phyloP scores from a whole-genome alignment of 2,888 invertebrate species.

The Andricus quercusramuli region DNA sequence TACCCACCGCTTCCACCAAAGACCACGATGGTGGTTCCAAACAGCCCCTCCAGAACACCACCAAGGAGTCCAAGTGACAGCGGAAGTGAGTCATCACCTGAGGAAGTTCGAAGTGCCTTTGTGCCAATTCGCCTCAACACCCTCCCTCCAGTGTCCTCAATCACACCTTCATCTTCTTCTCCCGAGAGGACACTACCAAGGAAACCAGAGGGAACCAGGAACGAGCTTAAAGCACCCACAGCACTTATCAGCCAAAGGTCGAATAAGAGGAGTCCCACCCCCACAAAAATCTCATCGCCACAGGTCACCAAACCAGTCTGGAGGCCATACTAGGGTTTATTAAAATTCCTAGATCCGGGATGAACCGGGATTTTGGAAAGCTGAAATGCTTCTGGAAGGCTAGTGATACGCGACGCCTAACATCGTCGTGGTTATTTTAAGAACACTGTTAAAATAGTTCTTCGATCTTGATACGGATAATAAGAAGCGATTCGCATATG shows the following conservation, averaged over 20 bases:
- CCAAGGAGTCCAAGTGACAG: constrained; percentile 73
- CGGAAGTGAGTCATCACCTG: constrained; percentile 71
- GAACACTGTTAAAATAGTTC: constrained; percentile 7
- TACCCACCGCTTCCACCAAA: constrained; percentile 64
- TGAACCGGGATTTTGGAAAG: constrained; percentile 30
- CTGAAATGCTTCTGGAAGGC: constrained; percentile 64
- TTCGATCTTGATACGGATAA: background rate
- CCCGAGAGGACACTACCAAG: constrained; percentile 59
- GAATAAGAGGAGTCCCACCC: constrained; percentile 65
- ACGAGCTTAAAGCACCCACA: constrained; percentile 72
- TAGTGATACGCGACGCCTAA: constrained; percentile 66
- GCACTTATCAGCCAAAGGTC: constrained; percentile 66
- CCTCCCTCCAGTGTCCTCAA: constrained; percentile 54
- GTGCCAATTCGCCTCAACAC: constrained; percentile 70
- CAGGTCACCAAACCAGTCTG: constrained; percentile 71
- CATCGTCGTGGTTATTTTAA: constrained; percentile 56
- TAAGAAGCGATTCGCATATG: background rate
- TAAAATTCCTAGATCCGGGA: constrained; percentile 34
- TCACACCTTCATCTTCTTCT: constrained; percentile 61
- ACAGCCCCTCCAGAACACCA: constrained; percentile 65
- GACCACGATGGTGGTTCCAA: constrained; percentile 53
- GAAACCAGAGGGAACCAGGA: constrained; percentile 66
- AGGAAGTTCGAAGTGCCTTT: constrained; percentile 75
- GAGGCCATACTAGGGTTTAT: constrained; percentile 72
- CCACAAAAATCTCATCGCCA: constrained; percentile 70